Evolutionary conservation across 2,797 vertebrate genomes (phyloP).

Genomic region (Coranthus polyacanthus): DNA sequence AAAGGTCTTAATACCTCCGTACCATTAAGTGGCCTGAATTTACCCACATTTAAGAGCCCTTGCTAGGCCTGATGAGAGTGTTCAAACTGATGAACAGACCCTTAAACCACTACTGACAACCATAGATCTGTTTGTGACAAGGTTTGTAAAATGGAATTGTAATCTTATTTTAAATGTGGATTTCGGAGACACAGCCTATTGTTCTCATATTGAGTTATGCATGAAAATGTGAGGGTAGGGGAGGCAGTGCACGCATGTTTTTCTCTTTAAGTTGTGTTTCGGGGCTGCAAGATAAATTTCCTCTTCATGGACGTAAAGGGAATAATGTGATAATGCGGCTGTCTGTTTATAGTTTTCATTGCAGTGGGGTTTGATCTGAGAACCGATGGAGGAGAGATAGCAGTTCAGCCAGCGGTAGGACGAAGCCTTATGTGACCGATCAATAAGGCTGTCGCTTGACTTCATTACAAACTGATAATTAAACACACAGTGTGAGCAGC

Average conservation of each 20-base stretch:
- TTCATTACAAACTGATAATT: not conserved
- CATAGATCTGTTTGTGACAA: no score
- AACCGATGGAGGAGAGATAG: not conserved
- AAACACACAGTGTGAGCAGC: conserved; percentile 9
- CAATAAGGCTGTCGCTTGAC: not conserved
- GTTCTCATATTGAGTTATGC: not conserved
- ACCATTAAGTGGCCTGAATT: no score
- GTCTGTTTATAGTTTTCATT: conserved; percentile 7
- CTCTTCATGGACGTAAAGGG: not conserved
- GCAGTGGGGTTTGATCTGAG: not conserved
- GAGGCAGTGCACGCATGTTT: not conserved
- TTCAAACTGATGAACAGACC: no score
- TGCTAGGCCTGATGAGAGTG: no score
- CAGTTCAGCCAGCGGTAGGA: not conserved
- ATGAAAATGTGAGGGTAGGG: not conserved
- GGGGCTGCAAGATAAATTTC: not conserved
- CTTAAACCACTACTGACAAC: no score
- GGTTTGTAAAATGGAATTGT: no score
- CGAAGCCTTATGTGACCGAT: conserved; percentile 1
- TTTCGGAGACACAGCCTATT: no score
- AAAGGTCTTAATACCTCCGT: no score
- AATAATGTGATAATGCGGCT: not conserved
- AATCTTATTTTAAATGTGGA: no score
- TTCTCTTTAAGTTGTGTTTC: not conserved
- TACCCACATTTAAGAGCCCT: no score